Evolutionary conservation across 1,140 invertebrate species (phyloP).

Genomic region (Drosophila varians): DNA sequence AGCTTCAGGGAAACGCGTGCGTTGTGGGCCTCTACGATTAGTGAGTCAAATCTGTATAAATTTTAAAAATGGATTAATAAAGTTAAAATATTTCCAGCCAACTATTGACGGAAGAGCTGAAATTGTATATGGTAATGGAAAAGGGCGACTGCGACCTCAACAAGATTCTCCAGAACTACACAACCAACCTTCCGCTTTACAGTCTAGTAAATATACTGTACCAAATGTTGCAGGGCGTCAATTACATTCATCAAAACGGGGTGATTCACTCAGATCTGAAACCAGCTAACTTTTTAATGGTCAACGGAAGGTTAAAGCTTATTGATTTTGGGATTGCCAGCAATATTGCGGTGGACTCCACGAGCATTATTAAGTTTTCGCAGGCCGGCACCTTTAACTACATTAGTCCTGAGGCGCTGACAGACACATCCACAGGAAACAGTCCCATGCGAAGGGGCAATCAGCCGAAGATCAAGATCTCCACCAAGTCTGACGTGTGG

Average conservation of each 20-base stretch:
- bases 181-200: conserved; percentile 86
- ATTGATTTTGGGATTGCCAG: conserved; percentile 99
- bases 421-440: conserved; percentile 84
- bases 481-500: conserved; percentile 98
- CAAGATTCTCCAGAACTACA: conserved; percentile 88
- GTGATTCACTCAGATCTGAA: conserved; percentile 98
- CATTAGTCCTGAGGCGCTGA: conserved; percentile 97
- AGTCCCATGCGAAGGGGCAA: conserved; percentile 73
- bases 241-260: conserved; percentile 94
- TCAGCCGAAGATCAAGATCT: conserved; percentile 87
- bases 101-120: conserved; percentile 86
- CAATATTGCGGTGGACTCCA: conserved; percentile 93
- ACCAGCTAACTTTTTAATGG: conserved; percentile 97
- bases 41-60: too few species aligned
- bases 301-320: conserved; percentile 93
- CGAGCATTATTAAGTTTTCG: conserved; percentile 93
- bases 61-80: too few species aligned
- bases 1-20: conserved; percentile 91
- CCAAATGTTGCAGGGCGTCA: conserved; percentile 96
- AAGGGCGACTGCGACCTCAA: conserved; percentile 95
- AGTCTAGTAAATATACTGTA: conserved; percentile 96
- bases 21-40: conserved; percentile 95
- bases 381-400: conserved; percentile 96
- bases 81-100: conserved; percentile 70
- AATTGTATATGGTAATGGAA: conserved; percentile 95